Evolutionary conservation across 2,113 vertebrate species (phyloP), one percentile per base, ranked within the genome.

Genomic region (Epinephelus lanceolatus): DNA sequence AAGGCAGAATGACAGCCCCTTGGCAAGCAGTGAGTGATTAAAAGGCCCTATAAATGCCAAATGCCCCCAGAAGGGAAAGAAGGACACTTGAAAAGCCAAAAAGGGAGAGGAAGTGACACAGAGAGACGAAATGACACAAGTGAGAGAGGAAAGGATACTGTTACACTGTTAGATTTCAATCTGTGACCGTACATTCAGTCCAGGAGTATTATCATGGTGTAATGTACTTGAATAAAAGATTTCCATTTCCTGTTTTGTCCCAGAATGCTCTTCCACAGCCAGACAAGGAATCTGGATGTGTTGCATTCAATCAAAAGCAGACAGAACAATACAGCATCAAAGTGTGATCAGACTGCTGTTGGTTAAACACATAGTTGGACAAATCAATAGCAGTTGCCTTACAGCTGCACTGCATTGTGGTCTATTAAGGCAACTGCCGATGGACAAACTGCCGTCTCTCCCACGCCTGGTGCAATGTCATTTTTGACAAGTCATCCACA

Each of bases 11-110:
- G 69, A 91, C 91, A 86, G 94, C 95, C 94, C 95, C 94, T 95
- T 96, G 78, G 87, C 93, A 95, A 96, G 93, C 92, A 93, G 94
- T 79, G 87, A 94, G 95, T 96, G 95, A 97, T 97, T 97, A 96
- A 96, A 95, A 94, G 84, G 87, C 94, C 94, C 95, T 95, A 86
- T 95, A 96, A 96, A 97, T 88, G 93, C 94, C 94, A 94, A 89
- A 81, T 62, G 65, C 6, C 62, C 91, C 89, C 92, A 94, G 83
- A 81, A 91, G 89, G 83, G 93, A 95, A 40, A 62, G 93, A 92
- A 91, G 92, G 94, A 94, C 94, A 96, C 96, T 96, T 96, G 95
- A 96, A 96, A 96, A 96, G 92, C 89, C 65, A 80, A 71, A 84
- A 68, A 8, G 13, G 59, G 75, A 83, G 30, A 80, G n/a, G 76